Base-by-base conservation (phyloP, 2,113 vertebrate genomes). In the Clarias magur region DNA sequence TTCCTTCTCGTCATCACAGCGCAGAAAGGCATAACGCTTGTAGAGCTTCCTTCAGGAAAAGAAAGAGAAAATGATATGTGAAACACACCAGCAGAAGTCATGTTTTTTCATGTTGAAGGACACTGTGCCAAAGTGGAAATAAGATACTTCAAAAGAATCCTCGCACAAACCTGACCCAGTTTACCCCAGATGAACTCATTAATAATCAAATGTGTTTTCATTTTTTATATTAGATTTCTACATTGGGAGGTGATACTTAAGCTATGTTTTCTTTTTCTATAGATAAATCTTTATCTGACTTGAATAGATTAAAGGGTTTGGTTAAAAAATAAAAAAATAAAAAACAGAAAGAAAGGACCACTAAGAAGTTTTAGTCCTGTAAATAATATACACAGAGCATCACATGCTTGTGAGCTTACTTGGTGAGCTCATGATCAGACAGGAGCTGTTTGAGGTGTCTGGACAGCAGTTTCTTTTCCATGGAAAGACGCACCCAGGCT, bases 381-480 rank as follows among this genome's bases (percentile, higher is more conserved):
- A 5, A 54, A 4, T 1, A 76, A 19, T 65, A 56, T 68, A 38
- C 21, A 42, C 27, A 76, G 54, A 84, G 25, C 30, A 15, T 84
- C 19, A 30, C 27, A 10, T 25, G 19, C 1, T 27, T 21, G 13
- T 65, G 0, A 48, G 48, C 97, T 96, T 95, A 99, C 98, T 97
- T 99, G 90, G 97, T 97, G 68, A 99, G 97, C 89, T 99, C 98
- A 25, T 98, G 96, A 89, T 99, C 98, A 86, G 97, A 98, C 30
- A 99, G 96, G 85, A 99, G 95, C 91, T 99, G 97, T 87, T 99
- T 99, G 87, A 99, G 94, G 89, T 99, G 98, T 90, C 97, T 96
- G 89, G 98, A 99, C 3, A 99, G 96, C 88, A 99, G 94, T 86
- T 99, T 99, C 94, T 99, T 99, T 92, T 99, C 98, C 98, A 99